Conservation (phyloP, 2,113 vertebrate species). For the Acanthochromis polyacanthus region DNA sequence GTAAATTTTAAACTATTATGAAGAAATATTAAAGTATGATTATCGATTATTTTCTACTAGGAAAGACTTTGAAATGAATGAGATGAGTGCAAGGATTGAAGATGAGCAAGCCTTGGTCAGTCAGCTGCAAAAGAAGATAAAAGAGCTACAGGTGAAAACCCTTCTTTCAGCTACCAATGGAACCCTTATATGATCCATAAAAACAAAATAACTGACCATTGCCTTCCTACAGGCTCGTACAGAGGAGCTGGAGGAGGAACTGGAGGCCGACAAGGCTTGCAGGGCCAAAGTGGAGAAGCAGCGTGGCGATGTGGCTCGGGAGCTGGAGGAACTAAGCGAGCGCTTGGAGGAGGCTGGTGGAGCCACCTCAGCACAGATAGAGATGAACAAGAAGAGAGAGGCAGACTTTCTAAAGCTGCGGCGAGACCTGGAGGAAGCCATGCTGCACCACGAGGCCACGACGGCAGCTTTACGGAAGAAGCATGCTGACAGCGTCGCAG, state of each 20-base stretch:
- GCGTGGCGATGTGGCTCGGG: conserved; percentile 88
- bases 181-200: background rate
- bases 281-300: conserved; percentile 94
- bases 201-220: conserved; percentile 3
- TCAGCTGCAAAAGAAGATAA: conserved; percentile 96
- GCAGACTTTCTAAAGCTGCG: conserved; percentile 89
- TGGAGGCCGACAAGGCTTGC: conserved; percentile 90
- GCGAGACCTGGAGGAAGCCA: conserved; percentile 92
- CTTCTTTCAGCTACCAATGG: background rate
- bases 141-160: conserved; percentile 90
- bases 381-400: conserved; percentile 93
- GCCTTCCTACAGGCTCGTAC: conserved; percentile 85
- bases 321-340: conserved; percentile 94
- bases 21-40: background rate
- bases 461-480: conserved; percentile 89
- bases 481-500: conserved; percentile 87
- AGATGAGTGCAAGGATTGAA: conserved; percentile 89
- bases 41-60: conserved; percentile 70
- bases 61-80: conserved; percentile 93
- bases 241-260: conserved; percentile 94
- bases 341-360: conserved; percentile 92
- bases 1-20: background rate
- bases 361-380: conserved; percentile 86
- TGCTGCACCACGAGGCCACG: conserved; percentile 89
- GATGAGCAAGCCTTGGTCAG: conserved; percentile 89